Evolutionary conservation across 2,888 invertebrate species (phyloP), one percentile per base, ranked within the genome.

Genomic region (Diadegma fenestrale): DNA sequence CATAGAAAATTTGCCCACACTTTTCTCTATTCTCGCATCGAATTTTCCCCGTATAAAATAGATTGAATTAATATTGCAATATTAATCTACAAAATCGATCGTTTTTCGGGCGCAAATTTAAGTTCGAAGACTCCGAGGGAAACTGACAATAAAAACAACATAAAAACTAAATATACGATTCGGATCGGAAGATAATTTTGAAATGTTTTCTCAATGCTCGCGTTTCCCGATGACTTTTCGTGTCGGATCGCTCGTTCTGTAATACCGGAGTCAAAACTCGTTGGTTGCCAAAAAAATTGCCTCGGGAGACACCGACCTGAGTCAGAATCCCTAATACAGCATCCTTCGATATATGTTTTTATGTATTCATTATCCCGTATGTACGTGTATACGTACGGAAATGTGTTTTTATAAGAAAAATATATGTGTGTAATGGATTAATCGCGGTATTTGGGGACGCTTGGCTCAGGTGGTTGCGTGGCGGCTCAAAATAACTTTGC

Each of bases 401-500:
- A 54, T 37, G 37, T 54, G 72, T 37, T 68, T 43, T 37, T 68
- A 19, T 43, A 22, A 54, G 19, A 17, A 73, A 73, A 10, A 61
- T 51, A 64, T 72, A 72, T 58, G 45, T 48, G 41, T 76, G 63
- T 54, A 87, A 84, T 80, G 89, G 86, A 92, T 89, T 92, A 90
- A 91, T 90, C 89, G 88, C 89, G 90, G 89, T 92, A 92, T 93
- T 93, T 91, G 92, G 92, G 92, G 92, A 92, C 91, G 91, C 89
- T 92, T 90, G 89, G 90, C 92, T 93, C 93, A 93, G 93, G 93
- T 93, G 93, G 93, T 93, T 93, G 93, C 93, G 93, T 92, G 93
- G 93, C 91, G 90, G 89, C 92, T 88, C 87, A 88, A 93, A 93
- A 93, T 93, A 93, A 90, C 88, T 87, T 54, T 88, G 87, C 84